phyloP scores from a whole-genome alignment of 2,113 vertebrate genomes.

The Micronycteris hirsuta region DNA sequence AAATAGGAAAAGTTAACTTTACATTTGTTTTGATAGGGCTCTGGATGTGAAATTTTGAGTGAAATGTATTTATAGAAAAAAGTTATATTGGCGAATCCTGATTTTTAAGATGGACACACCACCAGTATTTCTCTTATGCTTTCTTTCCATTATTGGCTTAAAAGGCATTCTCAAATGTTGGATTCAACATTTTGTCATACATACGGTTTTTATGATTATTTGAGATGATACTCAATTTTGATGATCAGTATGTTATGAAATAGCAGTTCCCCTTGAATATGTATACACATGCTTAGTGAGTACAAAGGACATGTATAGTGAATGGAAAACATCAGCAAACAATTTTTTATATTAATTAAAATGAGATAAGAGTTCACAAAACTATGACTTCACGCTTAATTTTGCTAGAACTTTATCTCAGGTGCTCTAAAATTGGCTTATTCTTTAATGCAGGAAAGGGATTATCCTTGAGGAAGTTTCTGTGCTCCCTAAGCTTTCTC shows the following conservation, averaged over 20 bases:
- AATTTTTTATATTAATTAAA: background rate
- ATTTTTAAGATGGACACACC: background rate
- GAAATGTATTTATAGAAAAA: constrained; percentile 33
- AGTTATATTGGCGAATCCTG: background rate
- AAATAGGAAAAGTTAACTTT: constrained; percentile 15
- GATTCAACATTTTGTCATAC: background rate
- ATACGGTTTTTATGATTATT: background rate
- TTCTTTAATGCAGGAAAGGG: background rate
- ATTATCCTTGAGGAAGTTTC: background rate
- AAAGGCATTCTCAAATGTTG: background rate
- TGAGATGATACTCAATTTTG: constrained; percentile 19
- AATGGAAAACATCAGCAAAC: background rate
- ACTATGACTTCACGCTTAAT: background rate
- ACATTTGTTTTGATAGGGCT: constrained; percentile 38
- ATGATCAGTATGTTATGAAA: background rate
- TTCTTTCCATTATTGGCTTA: background rate
- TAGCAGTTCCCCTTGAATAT: background rate
- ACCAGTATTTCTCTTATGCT: background rate
- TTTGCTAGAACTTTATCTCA: background rate
- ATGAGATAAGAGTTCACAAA: background rate
- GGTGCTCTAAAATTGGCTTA: background rate
- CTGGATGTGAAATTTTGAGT: background rate
- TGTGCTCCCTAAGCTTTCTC: background rate
- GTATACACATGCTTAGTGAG: background rate
- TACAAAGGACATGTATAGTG: background rate